These are phyloP conservation scores for Pogona vitticeps DNA, from an alignment of 2,113 vertebrate genomes.

Conservation along the genomic window DNA sequence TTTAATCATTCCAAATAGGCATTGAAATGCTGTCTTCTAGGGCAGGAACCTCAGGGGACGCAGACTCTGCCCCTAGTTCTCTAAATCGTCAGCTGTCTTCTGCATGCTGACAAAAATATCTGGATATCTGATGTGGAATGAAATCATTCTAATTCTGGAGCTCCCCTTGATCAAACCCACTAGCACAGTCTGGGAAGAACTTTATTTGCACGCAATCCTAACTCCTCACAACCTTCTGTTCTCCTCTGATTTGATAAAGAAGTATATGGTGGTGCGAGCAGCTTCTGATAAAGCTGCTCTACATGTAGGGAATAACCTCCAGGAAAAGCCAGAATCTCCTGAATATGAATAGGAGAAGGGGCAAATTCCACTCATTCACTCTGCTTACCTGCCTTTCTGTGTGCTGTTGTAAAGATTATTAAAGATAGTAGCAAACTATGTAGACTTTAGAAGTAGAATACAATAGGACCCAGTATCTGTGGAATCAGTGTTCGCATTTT, in stretches of 20 bases:
- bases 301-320: not conserved
- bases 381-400: not conserved
- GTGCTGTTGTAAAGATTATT: not conserved
- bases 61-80: not conserved
- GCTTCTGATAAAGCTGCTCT: not conserved
- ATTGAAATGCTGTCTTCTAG: not conserved
- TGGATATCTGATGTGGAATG: not conserved
- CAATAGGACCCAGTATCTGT: no score
- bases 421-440: not conserved
- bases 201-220: not conserved
- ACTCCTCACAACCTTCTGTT: not conserved
- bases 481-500: no score
- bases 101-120: not conserved
- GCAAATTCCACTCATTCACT: not conserved
- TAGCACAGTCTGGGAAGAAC: not conserved
- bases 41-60: not conserved
- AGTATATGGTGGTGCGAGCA: not conserved
- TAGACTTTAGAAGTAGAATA: not conserved
- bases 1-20: no score
- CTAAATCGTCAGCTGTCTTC: not conserved
- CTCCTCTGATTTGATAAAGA: no score
- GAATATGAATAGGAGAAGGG: not conserved
- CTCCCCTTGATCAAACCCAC: not conserved
- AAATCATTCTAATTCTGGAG: not conserved
- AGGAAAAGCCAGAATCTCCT: not conserved